Conservation (phyloP, 2,888 invertebrate genomes). For the Nasonia oneida region DNA sequence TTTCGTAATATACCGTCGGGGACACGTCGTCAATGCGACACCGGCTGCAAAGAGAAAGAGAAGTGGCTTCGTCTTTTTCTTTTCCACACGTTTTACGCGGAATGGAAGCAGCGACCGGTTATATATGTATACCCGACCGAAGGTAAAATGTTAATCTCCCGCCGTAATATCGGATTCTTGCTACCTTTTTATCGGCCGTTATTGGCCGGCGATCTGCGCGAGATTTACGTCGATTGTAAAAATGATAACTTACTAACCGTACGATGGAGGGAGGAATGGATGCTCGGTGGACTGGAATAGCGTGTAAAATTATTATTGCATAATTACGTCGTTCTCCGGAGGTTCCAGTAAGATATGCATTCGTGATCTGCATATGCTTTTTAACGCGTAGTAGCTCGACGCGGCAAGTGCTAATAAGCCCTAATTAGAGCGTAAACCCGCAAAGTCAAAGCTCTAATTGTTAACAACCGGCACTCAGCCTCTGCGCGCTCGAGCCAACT, state of each 20-base stretch:
- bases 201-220: constrained; percentile 11
- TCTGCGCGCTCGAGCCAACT: neutral
- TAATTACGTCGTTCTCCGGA: neutral
- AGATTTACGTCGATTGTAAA: constrained; percentile 27
- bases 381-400: too few species aligned
- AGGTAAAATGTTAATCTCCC: constrained; percentile 34
- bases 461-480: neutral
- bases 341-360: neutral
- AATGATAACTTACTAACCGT: constrained; percentile 5
- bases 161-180: constrained; percentile 2
- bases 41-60: neutral
- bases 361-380: too few species aligned
- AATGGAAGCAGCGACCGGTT: too few species aligned
- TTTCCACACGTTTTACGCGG: neutral
- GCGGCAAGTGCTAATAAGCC: too few species aligned
- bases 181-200: constrained; percentile 26
- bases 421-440: neutral
- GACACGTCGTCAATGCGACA: neutral
- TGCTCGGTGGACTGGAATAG: neutral
- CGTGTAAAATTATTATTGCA: constrained; percentile 22
- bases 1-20: neutral
- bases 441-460: too few species aligned
- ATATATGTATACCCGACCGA: too few species aligned
- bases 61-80: neutral
- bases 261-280: neutral